Evolutionary conservation across 1,140 invertebrate genomes (phyloP).

Genomic region (Metaphire vulgaris): DNA sequence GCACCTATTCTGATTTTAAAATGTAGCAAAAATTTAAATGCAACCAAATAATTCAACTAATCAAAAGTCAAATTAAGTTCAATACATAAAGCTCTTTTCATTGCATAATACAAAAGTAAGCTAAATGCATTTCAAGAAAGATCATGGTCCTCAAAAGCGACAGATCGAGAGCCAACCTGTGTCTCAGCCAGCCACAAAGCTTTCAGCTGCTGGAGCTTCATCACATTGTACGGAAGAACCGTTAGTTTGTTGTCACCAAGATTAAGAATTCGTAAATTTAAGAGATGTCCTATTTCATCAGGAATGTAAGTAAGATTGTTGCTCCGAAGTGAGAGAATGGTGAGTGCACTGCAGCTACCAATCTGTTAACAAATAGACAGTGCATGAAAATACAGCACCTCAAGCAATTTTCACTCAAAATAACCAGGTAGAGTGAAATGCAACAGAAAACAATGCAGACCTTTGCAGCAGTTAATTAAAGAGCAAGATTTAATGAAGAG

Average conservation of each 20-base stretch:
- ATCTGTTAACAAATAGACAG: conserved; percentile 57
- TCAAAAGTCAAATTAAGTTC: neutral
- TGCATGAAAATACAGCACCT: neutral
- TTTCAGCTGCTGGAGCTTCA: conserved; percentile 73
- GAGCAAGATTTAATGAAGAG: too few relatives aligned
- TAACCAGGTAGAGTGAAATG: neutral
- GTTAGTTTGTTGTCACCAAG: conserved; percentile 81
- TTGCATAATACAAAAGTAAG: neutral
- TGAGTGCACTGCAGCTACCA: conserved; percentile 75
- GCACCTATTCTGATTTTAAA: neutral
- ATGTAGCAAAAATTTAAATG: neutral
- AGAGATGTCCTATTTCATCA: conserved; percentile 80
- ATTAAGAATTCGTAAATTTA: conserved; percentile 76
- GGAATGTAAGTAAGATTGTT: conserved; percentile 73
- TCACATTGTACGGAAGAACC: conserved; percentile 78
- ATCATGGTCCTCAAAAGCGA: neutral
- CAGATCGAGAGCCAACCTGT: conserved; percentile 45
- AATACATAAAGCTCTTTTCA: neutral
- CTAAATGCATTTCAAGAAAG: neutral
- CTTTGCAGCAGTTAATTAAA: too few relatives aligned
- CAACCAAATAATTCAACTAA: neutral
- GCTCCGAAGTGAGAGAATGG: conserved; percentile 74
- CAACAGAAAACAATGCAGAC: too few relatives aligned
- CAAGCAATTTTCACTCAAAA: conserved; percentile 18
- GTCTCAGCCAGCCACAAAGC: conserved; percentile 90